Percentiles rank a stretch among this genome's conserved stretches.
Conservation (phyloP, 2,113 vertebrate species). For the Hepsetus odoe region DNA sequence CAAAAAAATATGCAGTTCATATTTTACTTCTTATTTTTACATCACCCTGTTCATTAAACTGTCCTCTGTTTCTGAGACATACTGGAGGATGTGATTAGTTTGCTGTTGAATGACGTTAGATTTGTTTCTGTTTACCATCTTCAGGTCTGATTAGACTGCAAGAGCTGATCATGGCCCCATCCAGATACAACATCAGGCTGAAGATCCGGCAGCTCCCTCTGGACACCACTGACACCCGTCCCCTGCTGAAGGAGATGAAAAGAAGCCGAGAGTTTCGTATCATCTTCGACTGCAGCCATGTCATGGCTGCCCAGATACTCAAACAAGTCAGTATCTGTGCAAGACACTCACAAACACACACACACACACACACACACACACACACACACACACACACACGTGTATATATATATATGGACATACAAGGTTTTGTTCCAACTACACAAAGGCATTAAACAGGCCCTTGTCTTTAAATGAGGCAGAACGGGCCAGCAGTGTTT, state of each 20-base stretch:
- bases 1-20: too few relatives aligned
- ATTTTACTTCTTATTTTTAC: too few relatives aligned
- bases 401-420: too few relatives aligned
- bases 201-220: slow-evolving; percentile 97
- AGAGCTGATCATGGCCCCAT: slow-evolving; percentile 97
- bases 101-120: not conserved
- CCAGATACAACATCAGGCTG: slow-evolving; percentile 95
- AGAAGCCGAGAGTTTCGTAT: slow-evolving; percentile 94
- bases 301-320: slow-evolving; percentile 96
- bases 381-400: too few relatives aligned
- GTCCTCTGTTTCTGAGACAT: not conserved
- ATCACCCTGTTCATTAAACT: too few relatives aligned
- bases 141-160: slow-evolving; percentile 95
- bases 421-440: too few relatives aligned
- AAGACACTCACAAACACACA: not conserved
- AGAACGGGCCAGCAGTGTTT: too few relatives aligned
- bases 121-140: slow-evolving; percentile 1
- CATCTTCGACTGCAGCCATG: slow-evolving; percentile 96
- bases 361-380: too few relatives aligned
- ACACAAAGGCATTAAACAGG: too few relatives aligned
- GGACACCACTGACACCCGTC: slow-evolving; percentile 86
- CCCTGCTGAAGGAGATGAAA: slow-evolving; percentile 98
- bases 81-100: not conserved
- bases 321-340: slow-evolving; percentile 81
- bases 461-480: too few relatives aligned